phyloP scores from a whole-genome alignment of 1,140 invertebrate species.

The Scaptodrosophila lebanonensis region DNA sequence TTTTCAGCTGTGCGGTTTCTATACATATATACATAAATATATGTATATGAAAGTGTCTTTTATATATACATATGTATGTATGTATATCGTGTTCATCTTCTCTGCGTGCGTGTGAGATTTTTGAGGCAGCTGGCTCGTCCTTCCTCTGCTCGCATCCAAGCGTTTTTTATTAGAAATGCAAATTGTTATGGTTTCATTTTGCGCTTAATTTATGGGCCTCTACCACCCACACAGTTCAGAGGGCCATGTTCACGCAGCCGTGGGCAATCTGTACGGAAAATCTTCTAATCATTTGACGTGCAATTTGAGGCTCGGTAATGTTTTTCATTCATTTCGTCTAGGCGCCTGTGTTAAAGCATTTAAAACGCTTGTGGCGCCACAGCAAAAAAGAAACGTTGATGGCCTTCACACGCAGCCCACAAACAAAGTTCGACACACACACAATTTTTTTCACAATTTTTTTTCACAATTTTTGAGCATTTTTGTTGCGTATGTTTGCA shows the following conservation, averaged over 20 bases:
- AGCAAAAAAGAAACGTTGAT: neutral
- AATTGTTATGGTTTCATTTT: slow-evolving; percentile 50
- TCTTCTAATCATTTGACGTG: slow-evolving; percentile 10
- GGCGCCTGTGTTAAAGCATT: neutral
- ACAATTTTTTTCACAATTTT: no score
- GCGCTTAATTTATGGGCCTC: slow-evolving; percentile 30
- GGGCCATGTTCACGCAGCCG: neutral
- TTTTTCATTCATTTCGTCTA: neutral
- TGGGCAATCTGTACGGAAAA: no score
- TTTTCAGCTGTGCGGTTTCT: slow-evolving; percentile 1
- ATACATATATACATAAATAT: neutral
- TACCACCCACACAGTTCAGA: neutral
- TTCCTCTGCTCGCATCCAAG: neutral
- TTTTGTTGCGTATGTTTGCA: slow-evolving; percentile 25
- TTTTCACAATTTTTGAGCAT: no score
- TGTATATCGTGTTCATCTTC: slow-evolving; percentile 46
- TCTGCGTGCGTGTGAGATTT: slow-evolving; percentile 7
- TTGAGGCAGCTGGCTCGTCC: slow-evolving; percentile 2
- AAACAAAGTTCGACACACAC: slow-evolving; percentile 13
- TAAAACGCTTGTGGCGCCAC: neutral
- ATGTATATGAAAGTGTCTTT: neutral
- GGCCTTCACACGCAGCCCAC: neutral
- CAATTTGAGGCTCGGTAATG: slow-evolving; percentile 1
- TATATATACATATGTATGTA: no score
- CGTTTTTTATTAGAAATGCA: slow-evolving; percentile 52